phyloP scores from a whole-genome alignment of 2,888 invertebrate species.

The Lepidochitona cinerea region DNA sequence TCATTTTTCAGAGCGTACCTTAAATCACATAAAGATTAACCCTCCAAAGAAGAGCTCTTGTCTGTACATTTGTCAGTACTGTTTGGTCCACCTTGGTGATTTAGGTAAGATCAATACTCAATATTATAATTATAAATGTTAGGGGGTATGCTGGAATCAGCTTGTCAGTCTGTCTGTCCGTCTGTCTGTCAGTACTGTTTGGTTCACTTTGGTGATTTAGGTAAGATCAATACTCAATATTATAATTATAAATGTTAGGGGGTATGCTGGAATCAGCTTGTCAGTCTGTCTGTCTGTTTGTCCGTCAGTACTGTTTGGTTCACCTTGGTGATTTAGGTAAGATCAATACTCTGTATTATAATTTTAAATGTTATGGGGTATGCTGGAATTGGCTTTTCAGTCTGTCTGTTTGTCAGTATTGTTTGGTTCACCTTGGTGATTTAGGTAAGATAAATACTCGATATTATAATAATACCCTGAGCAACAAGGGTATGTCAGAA shows the following conservation, averaged over 20 bases:
- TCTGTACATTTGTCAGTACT: conserved; percentile 89
- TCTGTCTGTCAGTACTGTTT: background rate
- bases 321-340: conserved; percentile 80
- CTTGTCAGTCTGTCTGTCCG: no score
- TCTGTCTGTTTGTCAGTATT: conserved; percentile 79
- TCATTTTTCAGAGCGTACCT: conserved; percentile 50
- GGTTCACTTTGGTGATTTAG: background rate
- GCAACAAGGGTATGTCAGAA: background rate
- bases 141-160: no score
- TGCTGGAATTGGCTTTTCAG: background rate
- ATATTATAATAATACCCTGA: background rate
- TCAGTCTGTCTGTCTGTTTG: background rate
- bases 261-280: background rate
- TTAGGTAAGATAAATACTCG: background rate
- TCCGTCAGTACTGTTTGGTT: conserved; percentile 82
- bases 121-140: conserved; percentile 1
- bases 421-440: conserved; percentile 86
- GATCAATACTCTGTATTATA: conserved; percentile 5
- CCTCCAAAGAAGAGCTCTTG: conserved; percentile 76
- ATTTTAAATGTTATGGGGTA: background rate
- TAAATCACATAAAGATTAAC: conserved; percentile 55
- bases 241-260: background rate
- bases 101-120: background rate
- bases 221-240: background rate
- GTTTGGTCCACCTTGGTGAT: conserved; percentile 83